phyloP scores from a whole-genome alignment of 2,888 invertebrate species.

The Drosophila ezoana region DNA sequence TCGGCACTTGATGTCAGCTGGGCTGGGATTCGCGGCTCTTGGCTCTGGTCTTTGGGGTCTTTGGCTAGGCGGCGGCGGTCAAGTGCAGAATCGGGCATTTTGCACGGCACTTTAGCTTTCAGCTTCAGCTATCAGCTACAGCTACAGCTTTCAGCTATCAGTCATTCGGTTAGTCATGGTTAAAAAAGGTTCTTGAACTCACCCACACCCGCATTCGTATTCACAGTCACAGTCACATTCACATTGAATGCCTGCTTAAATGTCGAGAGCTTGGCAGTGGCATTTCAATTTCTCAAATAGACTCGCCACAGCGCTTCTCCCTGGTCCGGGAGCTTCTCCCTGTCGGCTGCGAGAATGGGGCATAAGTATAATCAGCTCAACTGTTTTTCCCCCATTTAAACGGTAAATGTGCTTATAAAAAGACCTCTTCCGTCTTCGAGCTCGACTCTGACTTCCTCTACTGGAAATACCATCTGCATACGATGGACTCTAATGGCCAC shows the following conservation, averaged over 20 bases:
- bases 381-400: constrained; percentile 42
- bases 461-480: constrained; percentile 23
- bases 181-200: constrained; percentile 72
- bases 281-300: constrained; percentile 75
- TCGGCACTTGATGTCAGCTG: constrained; percentile 55
- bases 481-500: constrained; percentile 60
- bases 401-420: constrained; percentile 64
- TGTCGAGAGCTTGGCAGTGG: constrained; percentile 64
- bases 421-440: constrained; percentile 72
- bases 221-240: constrained; percentile 26
- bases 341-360: constrained; percentile 16
- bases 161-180: constrained; percentile 78
- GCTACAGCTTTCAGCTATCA: constrained; percentile 65
- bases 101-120: constrained; percentile 63
- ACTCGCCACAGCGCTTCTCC: constrained; percentile 25
- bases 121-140: constrained; percentile 62
- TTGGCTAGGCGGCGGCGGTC: constrained; percentile 59
- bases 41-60: constrained; percentile 10
- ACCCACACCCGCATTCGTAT: constrained; percentile 35
- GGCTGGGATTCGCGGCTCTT: constrained; percentile 7
- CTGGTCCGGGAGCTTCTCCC: constrained; percentile 27
- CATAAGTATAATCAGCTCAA: constrained; percentile 34
- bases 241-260: constrained; percentile 41
- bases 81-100: constrained; percentile 72
- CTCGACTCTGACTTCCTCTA: constrained; percentile 53